phyloP scores from a whole-genome alignment of 2,797 vertebrate species.

The Iguana delicatissima region DNA sequence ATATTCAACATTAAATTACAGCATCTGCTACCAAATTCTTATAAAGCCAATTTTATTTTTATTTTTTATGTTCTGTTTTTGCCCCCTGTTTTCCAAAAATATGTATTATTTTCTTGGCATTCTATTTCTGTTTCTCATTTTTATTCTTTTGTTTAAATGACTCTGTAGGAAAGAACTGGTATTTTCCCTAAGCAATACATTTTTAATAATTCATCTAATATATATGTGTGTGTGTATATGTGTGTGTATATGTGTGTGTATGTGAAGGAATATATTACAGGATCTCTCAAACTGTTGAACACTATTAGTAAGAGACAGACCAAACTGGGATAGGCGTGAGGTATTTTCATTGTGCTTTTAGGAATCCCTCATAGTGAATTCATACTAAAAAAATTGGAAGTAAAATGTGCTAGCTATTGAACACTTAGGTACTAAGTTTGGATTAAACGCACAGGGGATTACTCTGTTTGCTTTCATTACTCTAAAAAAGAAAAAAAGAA shows the following conservation, averaged over 20 bases:
- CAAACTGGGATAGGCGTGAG: no score
- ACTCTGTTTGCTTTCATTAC: no score
- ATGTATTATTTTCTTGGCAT: background rate
- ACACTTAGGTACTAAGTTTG: background rate
- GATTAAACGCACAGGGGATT: background rate
- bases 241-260: background rate
- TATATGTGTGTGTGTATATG: background rate
- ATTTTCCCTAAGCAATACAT: conserved; percentile 5
- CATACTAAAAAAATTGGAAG: background rate
- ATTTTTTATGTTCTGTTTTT: conserved; percentile 20
- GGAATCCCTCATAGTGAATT: background rate
- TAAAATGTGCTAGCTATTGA: background rate
- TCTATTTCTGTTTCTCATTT: conserved; percentile 15
- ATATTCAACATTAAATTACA: conserved; percentile 24
- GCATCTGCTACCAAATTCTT: conserved; percentile 13
- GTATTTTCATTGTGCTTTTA: no score
- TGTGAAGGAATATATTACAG: background rate
- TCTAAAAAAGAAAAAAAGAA: no score
- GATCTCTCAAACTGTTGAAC: background rate
- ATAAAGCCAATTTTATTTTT: conserved; percentile 28
- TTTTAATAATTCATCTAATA: background rate
- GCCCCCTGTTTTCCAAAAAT: background rate
- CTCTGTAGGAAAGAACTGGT: background rate
- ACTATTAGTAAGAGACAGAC: background rate
- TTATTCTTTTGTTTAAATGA: conserved; percentile 21